Conservation (phyloP, 2,113 vertebrate species). For the Pachycephala philippinensis region DNA sequence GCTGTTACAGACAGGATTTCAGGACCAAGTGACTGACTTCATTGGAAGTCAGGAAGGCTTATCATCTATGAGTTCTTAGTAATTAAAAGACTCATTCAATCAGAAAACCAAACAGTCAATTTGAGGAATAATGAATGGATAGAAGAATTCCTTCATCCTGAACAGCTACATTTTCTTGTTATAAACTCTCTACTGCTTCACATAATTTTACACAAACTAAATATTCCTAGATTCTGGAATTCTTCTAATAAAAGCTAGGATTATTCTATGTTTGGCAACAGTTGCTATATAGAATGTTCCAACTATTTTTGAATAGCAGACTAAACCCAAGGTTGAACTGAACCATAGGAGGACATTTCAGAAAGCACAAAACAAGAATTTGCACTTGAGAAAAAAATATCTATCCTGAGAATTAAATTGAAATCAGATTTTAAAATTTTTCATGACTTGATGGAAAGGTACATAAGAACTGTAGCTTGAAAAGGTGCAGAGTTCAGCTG, state of each 20-base stretch:
- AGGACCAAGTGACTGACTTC: not conserved
- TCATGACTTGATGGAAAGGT: not conserved
- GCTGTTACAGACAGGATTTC: not conserved
- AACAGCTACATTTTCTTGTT: not conserved
- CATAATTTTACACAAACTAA: not conserved
- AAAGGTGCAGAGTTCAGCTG: not conserved
- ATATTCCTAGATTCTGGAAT: not conserved
- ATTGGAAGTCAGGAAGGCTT: not conserved
- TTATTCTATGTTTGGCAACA: not conserved
- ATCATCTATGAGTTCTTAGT: not conserved
- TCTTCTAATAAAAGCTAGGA: not conserved
- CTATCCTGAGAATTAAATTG: not conserved
- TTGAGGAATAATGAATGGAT: not conserved
- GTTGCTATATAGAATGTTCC: not conserved
- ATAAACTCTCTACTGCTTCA: not conserved
- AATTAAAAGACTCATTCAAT: not conserved
- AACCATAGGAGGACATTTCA: not conserved
- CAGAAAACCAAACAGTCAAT: not conserved
- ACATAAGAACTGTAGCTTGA: not conserved
- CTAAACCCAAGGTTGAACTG: not conserved
- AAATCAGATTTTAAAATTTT: not conserved
- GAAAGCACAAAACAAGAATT: not conserved
- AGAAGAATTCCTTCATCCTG: not conserved
- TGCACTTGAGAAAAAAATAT: not conserved
- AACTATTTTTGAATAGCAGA: not conserved